A percentile compares a stretch with the other conserved stretches of the same genome.
phyloP scores from a whole-genome alignment of 2,797 vertebrate genomes.

The Anniella stebbinsi region DNA sequence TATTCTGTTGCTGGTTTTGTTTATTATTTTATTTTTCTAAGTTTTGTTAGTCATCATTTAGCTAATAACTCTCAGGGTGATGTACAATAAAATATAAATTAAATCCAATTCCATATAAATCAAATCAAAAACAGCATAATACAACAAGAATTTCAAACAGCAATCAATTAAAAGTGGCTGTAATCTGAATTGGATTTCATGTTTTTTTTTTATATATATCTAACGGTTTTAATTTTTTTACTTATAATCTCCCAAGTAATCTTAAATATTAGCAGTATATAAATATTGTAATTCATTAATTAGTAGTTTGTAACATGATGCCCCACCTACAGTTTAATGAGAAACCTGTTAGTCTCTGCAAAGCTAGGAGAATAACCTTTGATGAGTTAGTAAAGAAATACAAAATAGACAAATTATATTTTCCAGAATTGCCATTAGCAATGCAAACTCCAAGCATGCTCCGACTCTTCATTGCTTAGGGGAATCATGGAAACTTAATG shows the following conservation, averaged over 20 bases:
- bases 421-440: not conserved
- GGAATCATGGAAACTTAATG: not conserved
- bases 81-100: too few relatives aligned
- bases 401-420: not conserved
- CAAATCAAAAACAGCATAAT: too few relatives aligned
- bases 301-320: not conserved
- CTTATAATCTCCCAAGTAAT: not conserved
- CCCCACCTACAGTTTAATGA: not conserved
- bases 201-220: not conserved
- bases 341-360: not conserved
- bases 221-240: not conserved
- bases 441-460: too few relatives aligned
- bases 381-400: not conserved
- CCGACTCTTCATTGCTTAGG: not conserved
- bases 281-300: not conserved
- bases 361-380: not conserved
- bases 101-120: too few relatives aligned
- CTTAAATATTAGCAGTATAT: not conserved
- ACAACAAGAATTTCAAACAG: too few relatives aligned
- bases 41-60: too few relatives aligned
- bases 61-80: too few relatives aligned
- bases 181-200: not conserved
- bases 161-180: too few relatives aligned
- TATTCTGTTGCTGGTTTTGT: too few relatives aligned
- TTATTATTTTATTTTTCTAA: too few relatives aligned